A percentile compares a stretch with the other conserved stretches of the same genome.
phyloP scores from a whole-genome alignment of 2,797 vertebrate species.

The Neopelma chrysocephalum region DNA sequence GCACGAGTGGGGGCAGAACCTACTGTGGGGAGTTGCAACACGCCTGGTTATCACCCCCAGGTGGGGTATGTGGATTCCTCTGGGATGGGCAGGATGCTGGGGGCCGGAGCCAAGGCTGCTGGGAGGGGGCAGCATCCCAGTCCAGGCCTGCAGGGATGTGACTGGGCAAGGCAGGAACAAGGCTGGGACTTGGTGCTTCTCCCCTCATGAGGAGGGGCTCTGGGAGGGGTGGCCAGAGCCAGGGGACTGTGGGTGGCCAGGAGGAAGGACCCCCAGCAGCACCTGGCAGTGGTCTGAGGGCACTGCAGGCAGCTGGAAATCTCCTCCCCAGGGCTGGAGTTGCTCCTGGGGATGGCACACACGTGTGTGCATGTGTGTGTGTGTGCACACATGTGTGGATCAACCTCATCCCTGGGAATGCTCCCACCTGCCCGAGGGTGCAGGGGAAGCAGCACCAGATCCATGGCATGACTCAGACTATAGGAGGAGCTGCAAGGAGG shows the following conservation, averaged over 20 bases:
- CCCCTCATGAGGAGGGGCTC: neutral
- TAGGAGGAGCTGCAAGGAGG: rapidly evolving
- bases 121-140: neutral
- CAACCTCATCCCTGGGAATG: neutral
- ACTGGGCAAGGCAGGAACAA: neutral
- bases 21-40: neutral
- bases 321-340: neutral
- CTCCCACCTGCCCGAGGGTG: neutral
- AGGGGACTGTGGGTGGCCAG: neutral
- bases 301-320: neutral
- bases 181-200: neutral
- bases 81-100: neutral
- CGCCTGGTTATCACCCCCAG: neutral
- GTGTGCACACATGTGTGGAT: rapidly evolving
- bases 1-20: neutral
- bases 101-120: neutral
- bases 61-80: neutral
- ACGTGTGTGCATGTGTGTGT: rapidly evolving
- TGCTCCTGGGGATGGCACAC: neutral
- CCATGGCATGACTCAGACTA: rapidly evolving
- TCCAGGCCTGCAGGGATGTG: neutral
- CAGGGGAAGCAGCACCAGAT: neutral
- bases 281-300: neutral
- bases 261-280: neutral
- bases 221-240: rapidly evolving